phyloP scores from a whole-genome alignment of 2,888 invertebrate species.

The Mythimna pallens region DNA sequence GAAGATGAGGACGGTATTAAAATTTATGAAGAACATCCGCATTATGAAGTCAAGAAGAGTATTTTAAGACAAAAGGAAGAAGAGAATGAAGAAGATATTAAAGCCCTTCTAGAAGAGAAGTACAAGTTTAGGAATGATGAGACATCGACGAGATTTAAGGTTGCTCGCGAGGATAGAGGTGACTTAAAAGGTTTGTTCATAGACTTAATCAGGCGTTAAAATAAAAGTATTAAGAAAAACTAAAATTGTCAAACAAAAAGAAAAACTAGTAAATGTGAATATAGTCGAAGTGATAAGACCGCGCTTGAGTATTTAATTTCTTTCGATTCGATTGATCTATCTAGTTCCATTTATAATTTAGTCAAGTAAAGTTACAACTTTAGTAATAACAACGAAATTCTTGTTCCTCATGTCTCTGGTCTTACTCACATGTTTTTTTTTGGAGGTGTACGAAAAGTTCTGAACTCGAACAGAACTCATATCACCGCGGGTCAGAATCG shows the following conservation, averaged over 20 bases:
- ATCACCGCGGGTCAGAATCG: not conserved
- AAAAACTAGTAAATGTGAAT: not conserved
- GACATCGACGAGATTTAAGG: constrained; percentile 78
- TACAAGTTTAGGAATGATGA: constrained; percentile 84
- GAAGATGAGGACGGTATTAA: constrained; percentile 16
- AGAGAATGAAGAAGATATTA: constrained; percentile 72
- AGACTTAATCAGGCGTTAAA: too few species aligned
- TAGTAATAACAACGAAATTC: not conserved
- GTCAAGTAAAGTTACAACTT: not conserved
- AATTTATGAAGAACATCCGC: constrained; percentile 1
- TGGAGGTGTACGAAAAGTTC: not conserved
- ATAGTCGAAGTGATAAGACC: not conserved
- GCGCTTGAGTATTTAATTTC: not conserved
- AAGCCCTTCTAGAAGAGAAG: constrained; percentile 80
- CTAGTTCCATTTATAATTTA: not conserved
- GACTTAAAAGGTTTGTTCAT: constrained; percentile 69
- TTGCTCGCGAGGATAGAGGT: constrained; percentile 71
- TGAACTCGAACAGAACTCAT: not conserved
- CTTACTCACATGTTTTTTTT: constrained; percentile 14
- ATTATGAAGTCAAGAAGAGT: constrained; percentile 14
- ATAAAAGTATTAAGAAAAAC: not conserved
- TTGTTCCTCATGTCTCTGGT: not conserved
- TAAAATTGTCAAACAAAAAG: not conserved
- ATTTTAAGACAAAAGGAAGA: constrained; percentile 31
- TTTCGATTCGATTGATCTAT: not conserved